Conservation (phyloP, 2,113 vertebrate species). For the Formicarius rufipectus region DNA sequence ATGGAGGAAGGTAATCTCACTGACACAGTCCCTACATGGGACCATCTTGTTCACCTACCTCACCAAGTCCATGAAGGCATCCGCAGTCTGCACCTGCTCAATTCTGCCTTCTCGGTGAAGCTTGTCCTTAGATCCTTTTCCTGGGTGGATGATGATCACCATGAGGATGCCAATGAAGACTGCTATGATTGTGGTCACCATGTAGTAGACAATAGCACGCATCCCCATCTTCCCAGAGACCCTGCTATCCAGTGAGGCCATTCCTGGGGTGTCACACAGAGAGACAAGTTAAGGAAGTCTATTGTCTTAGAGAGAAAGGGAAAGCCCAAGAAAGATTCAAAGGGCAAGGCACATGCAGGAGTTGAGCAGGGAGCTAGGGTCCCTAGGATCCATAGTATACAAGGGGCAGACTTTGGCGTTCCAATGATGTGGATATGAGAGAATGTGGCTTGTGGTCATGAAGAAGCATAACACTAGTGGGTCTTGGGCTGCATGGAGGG, state of each 20-base stretch:
- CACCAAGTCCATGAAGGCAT: slow-evolving; percentile 95
- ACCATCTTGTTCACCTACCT: slow-evolving; percentile 74
- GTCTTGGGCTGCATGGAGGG: background rate
- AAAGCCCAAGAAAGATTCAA: background rate
- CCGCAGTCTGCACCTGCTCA: slow-evolving; percentile 87
- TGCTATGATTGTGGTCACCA: slow-evolving; percentile 91
- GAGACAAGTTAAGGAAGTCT: background rate
- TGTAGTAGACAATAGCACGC: slow-evolving; percentile 91
- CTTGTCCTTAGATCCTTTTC: slow-evolving; percentile 88
- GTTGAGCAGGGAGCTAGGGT: background rate
- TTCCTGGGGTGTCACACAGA: slow-evolving; percentile 75
- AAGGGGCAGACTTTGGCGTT: background rate
- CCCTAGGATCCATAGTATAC: background rate
- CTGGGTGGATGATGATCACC: slow-evolving; percentile 90
- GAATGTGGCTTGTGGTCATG: background rate
- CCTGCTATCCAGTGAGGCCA: slow-evolving; percentile 93
- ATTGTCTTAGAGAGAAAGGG: background rate
- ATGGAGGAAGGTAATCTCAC: background rate
- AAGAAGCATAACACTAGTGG: background rate
- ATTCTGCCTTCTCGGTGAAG: slow-evolving; percentile 78
- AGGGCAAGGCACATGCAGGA: background rate
- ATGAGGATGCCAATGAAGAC: slow-evolving; percentile 94
- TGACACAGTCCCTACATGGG: background rate
- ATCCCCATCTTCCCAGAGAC: slow-evolving; percentile 93
- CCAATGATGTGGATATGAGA: background rate